Base-by-base conservation (phyloP, 2,113 vertebrate genomes). In the Aphyosemion australe region DNA sequence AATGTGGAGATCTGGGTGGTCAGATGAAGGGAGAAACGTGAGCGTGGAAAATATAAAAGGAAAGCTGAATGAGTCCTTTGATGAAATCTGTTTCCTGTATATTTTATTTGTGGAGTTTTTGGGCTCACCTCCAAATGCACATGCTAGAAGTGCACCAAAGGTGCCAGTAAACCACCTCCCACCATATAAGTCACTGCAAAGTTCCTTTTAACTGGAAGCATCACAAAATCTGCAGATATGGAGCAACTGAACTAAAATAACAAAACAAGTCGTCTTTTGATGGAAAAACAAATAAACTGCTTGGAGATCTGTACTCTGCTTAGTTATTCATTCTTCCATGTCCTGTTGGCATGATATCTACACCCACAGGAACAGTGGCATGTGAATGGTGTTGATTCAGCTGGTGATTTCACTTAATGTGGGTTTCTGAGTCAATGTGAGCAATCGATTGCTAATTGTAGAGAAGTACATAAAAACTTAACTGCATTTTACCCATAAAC, bases 281-380 rank as follows among this genome's bases (percentile, higher is more conserved):
- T 71, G 65, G 62, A 73, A 58, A 68, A 61, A 82, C 71, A 79
- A 13, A 61, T 65, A 85, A 69, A 83, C 55, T 53, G 49, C 34
- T 43, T 31, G 48, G 31, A 70, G 72, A 76, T 72, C 7, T 32
- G 12, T 69, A 76, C 73, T 79, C 72, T 65, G 14, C 5, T 50
- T 79, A 70, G 46, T 52, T 31, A 31, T 55, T 74, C 54, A 64
- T 47, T 76, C 61, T 61, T 70, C 42, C 45, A 52, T 63, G 46
- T 83, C 26, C 19, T 21, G 26, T 19, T 76, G 49, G 71, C 47
- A 51, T 61, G 54, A 39, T 42, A 55, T 20, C 14, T 19, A 0
- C 43, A 11, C 16, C 18, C 14, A 49, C 56, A 59, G 11, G 4
- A 48, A 26, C 26, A 26, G 26, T 26, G 26, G 39, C 5, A 20